Base-by-base conservation (phyloP, 2,888 invertebrate species). In the Diabrotica balteata region DNA sequence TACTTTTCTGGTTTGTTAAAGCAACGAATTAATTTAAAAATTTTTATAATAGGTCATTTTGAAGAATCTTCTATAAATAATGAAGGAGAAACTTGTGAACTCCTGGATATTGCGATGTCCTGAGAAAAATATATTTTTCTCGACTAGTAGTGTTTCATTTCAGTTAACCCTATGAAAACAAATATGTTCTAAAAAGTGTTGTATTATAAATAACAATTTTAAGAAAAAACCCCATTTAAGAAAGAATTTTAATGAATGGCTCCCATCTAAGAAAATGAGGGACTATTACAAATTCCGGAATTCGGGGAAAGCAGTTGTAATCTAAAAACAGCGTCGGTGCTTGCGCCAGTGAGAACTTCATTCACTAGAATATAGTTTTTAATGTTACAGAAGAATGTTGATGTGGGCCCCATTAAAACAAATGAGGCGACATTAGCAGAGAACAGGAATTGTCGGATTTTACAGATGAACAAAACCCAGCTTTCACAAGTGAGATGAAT, bases 321-420 rank as follows among this genome's bases (percentile, higher is more conserved):
- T 57, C 50, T 63, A 4, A 43, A 50, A 63, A 11, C 57, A 45
- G 43, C 63, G 46, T 43, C 42, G 10, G 22, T 11, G 22, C 45
- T 57, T 32, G 43, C 45, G 4, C 8, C 45, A 59, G 53, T 59
- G 59, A 66, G 58, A 52, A 57, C 64, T 71, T 68, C 66, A 68
- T 69, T 65, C 50, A 32, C 54, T 63, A 51, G 65, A 62, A 65
- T 72, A 71, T 72, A 71, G 71, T 74, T 72, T 72, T 74, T 72
- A 69, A 71, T 69, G 71, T 68, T 68, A 53, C 63, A 47, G 62
- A 72, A 69, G 71, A 70, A 74, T 71, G 70, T 70, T 70, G 71
- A 71, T 69, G 69, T 66, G 59, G 66, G 11, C 66, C 51, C 69
- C 69, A 68, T 74, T 74, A 72, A 71, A 71, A 71, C 69, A 63